phyloP scores from a whole-genome alignment of 2,113 vertebrate genomes.

The Mustela nigripes region DNA sequence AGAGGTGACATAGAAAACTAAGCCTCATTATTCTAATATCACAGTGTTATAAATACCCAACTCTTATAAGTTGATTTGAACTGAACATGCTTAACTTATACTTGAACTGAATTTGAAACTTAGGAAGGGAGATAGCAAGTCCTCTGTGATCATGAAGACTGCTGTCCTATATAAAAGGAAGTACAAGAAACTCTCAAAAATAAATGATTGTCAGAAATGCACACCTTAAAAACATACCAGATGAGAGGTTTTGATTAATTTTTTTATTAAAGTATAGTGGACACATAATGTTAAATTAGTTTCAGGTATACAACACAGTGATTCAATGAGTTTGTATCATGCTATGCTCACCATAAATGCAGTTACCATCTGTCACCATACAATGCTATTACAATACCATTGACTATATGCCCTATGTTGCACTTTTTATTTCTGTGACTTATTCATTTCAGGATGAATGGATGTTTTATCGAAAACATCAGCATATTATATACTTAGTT shows the following conservation, averaged over 20 bases:
- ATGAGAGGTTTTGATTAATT: not conserved
- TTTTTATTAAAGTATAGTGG: not conserved
- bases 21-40: not conserved
- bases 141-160: not conserved
- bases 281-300: not conserved
- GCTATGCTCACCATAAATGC: not conserved
- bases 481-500: not conserved
- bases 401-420: not conserved
- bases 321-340: not conserved
- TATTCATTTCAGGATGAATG: not conserved
- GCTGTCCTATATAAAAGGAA: not conserved
- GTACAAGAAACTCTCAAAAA: not conserved
- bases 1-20: conserved; percentile 13
- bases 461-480: not conserved
- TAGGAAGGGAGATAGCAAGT: not conserved
- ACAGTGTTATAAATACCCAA: not conserved
- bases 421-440: not conserved
- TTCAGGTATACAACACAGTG: not conserved
- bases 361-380: not conserved
- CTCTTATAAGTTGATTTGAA: not conserved
- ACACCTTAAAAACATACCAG: not conserved
- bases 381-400: not conserved
- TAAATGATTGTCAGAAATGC: not conserved
- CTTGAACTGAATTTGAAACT: not conserved
- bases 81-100: not conserved